Evolutionary conservation across 1,140 invertebrate genomes (phyloP).

Genomic region (Euwallacea similis): DNA sequence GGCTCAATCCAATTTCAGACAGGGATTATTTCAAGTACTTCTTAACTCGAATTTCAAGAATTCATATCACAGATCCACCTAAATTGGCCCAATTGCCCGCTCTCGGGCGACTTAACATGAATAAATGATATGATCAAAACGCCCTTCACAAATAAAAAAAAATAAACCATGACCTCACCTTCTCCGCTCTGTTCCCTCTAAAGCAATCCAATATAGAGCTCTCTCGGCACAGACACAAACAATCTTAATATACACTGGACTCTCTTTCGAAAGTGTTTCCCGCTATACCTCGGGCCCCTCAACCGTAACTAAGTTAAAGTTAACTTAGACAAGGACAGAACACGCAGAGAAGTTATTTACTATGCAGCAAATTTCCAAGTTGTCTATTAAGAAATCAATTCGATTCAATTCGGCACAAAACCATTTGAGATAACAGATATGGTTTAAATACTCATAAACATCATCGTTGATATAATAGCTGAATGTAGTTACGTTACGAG

Average conservation of each 20-base stretch:
- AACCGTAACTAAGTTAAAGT: conserved; percentile 16
- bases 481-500: neutral
- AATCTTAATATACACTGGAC: conserved; percentile 9
- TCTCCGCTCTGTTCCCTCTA: neutral
- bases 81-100: too few species aligned
- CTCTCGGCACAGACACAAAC: neutral
- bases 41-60: too few species aligned
- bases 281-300: conserved; percentile 1
- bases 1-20: too few species aligned
- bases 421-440: neutral
- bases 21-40: too few species aligned
- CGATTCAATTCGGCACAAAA: conserved; percentile 14
- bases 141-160: too few species aligned
- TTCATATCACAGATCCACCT: too few species aligned
- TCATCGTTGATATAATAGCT: conserved; percentile 11
- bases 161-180: neutral
- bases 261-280: conserved; percentile 23
- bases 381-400: conserved; percentile 19
- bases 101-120: too few species aligned
- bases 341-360: neutral
- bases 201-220: too few species aligned
- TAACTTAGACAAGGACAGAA: conserved; percentile 5
- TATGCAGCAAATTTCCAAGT: conserved; percentile 22
- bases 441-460: conserved; percentile 17
- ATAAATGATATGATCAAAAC: too few species aligned